A percentile compares a stretch with the other conserved stretches of the same genome.
These are phyloP conservation scores for Tinea trinotella DNA, from an alignment of 2,888 invertebrate genomes.

Conservation along the genomic window DNA sequence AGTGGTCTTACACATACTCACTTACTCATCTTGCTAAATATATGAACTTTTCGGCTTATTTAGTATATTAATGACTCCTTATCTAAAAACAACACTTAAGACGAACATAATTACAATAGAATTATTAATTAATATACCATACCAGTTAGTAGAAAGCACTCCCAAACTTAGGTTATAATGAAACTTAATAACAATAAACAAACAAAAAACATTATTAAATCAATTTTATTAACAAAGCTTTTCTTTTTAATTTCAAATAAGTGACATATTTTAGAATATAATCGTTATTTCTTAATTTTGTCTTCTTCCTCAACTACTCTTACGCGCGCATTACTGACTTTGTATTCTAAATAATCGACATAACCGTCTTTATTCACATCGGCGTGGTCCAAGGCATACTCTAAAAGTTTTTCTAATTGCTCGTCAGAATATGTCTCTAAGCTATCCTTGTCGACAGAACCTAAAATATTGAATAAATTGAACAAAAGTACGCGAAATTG, in stretches of 20 bases:
- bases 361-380: slow-evolving; percentile 83
- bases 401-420: slow-evolving; percentile 67
- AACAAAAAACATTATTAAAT: neutral
- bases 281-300: neutral
- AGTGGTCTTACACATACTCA: too few relatives aligned
- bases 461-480: slow-evolving; percentile 43
- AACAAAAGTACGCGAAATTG: too few relatives aligned
- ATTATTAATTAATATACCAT: too few relatives aligned
- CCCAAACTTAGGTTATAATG: too few relatives aligned
- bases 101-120: too few relatives aligned
- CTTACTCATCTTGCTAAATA: too few relatives aligned
- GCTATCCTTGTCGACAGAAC: slow-evolving; percentile 46
- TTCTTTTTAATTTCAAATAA: neutral
- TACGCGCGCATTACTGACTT: slow-evolving; percentile 34
- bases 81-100: too few relatives aligned
- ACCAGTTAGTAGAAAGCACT: too few relatives aligned
- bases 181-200: too few relatives aligned
- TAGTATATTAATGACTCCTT: too few relatives aligned
- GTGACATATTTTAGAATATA: neutral
- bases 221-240: neutral
- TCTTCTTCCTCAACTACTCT: neutral
- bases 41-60: too few relatives aligned
- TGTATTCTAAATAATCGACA: slow-evolving; percentile 77
- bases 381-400: slow-evolving; percentile 75
- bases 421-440: slow-evolving; percentile 59